phyloP scores from a whole-genome alignment of 2,797 vertebrate species.

The Orientallactaga sibirica region DNA sequence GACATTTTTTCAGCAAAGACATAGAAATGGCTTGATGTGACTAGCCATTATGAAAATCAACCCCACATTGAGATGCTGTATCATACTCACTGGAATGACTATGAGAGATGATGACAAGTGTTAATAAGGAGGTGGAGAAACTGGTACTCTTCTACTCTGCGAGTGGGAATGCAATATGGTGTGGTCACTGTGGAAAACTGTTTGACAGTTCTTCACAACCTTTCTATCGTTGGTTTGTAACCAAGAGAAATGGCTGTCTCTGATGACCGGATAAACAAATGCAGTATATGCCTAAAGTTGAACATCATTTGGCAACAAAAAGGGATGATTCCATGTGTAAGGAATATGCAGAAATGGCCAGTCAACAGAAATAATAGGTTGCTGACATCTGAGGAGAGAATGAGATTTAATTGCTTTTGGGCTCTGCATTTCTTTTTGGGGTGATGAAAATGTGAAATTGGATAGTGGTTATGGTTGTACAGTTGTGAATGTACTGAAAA shows the following conservation, averaged over 20 bases:
- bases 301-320: neutral
- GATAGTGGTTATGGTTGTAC: neutral
- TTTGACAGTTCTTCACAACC: neutral
- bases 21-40: neutral
- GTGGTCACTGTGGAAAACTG: neutral
- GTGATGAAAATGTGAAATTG: neutral
- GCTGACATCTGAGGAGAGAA: neutral
- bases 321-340: neutral
- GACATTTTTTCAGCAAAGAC: slow-evolving; percentile 32
- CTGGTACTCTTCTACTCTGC: neutral
- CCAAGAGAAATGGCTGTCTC: neutral
- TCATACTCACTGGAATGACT: neutral
- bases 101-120: neutral
- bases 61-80: neutral
- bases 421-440: neutral
- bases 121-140: neutral
- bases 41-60: neutral
- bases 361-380: neutral
- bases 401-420: neutral
- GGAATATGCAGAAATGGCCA: neutral
- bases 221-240: neutral
- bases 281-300: neutral
- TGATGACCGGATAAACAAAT: neutral
- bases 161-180: neutral
- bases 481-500: slow-evolving; percentile 4